phyloP scores from a whole-genome alignment of 2,888 invertebrate genomes.

The Erynnis tages region DNA sequence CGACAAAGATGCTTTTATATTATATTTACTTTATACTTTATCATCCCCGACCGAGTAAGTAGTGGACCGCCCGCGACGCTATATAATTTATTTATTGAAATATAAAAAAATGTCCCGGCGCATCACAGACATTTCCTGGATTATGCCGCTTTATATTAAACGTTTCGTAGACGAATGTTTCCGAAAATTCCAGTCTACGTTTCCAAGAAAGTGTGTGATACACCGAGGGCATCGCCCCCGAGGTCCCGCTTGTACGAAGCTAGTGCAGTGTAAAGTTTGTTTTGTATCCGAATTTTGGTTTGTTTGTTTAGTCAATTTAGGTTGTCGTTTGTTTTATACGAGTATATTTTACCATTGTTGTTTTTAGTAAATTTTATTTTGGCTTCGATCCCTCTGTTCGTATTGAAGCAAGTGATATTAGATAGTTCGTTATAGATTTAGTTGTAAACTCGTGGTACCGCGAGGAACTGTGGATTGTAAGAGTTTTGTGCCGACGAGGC shows the following conservation, averaged over 20 bases:
- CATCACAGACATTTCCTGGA: not conserved
- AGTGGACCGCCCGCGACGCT: not conserved
- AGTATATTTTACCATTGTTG: slow-evolving; percentile 74
- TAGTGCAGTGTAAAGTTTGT: slow-evolving; percentile 22
- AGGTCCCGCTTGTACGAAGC: slow-evolving; percentile 10
- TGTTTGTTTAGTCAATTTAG: slow-evolving; percentile 46
- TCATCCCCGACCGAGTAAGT: not conserved
- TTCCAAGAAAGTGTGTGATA: slow-evolving; percentile 7
- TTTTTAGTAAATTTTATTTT: slow-evolving; percentile 74
- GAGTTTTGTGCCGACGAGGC: not conserved
- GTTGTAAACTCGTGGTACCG: slow-evolving; percentile 30
- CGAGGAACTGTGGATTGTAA: not conserved
- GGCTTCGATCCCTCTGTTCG: slow-evolving; percentile 52
- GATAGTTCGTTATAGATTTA: slow-evolving; percentile 60
- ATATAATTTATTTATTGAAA: slow-evolving; percentile 13
- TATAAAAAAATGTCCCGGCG: not conserved
- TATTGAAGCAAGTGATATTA: slow-evolving; percentile 71
- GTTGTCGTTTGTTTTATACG: slow-evolving; percentile 68
- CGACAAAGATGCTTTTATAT: slow-evolving; percentile 29
- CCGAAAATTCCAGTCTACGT: no score
- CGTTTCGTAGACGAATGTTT: no score
- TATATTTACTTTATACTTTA: slow-evolving; percentile 26
- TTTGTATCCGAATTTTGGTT: slow-evolving; percentile 49
- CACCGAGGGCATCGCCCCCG: not conserved
- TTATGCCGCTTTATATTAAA: no score